These are phyloP conservation scores for Heliothis virescens DNA, from an alignment of 1,140 invertebrate species.

Conservation along the genomic window DNA sequence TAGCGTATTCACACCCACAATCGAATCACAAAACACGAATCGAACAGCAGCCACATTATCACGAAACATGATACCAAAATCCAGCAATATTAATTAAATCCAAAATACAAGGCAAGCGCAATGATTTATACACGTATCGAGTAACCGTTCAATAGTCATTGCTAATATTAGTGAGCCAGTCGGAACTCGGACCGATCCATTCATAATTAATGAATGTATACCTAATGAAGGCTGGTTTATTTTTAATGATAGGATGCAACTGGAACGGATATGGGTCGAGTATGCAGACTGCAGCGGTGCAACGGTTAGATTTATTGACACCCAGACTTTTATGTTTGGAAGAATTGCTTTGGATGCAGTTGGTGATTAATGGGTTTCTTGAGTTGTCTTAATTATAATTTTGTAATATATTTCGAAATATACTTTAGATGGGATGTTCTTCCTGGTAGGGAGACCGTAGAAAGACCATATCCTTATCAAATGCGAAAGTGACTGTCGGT, in stretches of 20 bases:
- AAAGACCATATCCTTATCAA: too few species aligned
- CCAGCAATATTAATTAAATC: background rate
- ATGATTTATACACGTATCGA: slow-evolving; percentile 20
- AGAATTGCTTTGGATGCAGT: slow-evolving; percentile 15
- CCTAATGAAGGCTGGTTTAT: slow-evolving; percentile 48
- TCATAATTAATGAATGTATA: slow-evolving; percentile 46
- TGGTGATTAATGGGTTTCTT: slow-evolving; percentile 13
- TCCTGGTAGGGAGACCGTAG: too few species aligned
- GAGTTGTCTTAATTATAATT: slow-evolving; percentile 2
- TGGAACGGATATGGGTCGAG: slow-evolving; percentile 59
- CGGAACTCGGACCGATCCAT: slow-evolving; percentile 22
- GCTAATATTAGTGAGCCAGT: background rate
- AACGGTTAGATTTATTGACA: slow-evolving; percentile 23
- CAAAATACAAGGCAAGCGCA: background rate
- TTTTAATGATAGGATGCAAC: slow-evolving; percentile 64
- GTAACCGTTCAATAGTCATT: background rate
- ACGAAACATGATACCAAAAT: background rate
- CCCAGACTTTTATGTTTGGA: slow-evolving; percentile 4
- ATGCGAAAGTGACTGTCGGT: too few species aligned
- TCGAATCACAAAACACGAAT: background rate
- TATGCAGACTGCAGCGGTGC: slow-evolving; percentile 54
- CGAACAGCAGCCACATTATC: background rate
- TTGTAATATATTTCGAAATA: background rate
- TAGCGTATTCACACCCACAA: background rate
- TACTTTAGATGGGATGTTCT: too few species aligned